Evolutionary conservation across 2,113 vertebrate species (phyloP).

Genomic region (Pionites leucogaster): DNA sequence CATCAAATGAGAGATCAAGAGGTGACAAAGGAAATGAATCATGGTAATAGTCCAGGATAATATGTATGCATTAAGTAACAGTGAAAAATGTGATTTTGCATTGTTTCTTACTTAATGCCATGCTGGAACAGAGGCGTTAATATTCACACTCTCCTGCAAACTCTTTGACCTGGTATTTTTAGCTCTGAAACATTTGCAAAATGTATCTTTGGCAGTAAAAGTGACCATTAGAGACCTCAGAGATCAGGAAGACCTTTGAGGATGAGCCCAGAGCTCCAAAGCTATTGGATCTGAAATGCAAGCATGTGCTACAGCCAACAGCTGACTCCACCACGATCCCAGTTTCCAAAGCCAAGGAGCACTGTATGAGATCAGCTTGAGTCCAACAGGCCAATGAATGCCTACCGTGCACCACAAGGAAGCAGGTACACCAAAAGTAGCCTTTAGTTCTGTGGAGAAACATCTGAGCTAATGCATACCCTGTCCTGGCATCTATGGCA

Average conservation of each 20-base stretch:
- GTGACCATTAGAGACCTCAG: neutral
- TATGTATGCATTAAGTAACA: neutral
- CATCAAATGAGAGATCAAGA: slow-evolving; percentile 15
- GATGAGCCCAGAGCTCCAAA: neutral
- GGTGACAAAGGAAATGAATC: neutral
- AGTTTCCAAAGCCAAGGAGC: neutral
- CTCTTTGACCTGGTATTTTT: neutral
- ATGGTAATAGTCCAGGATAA: neutral
- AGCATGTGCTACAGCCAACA: neutral
- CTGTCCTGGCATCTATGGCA: neutral
- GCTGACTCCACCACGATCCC: neutral
- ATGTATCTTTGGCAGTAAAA: neutral
- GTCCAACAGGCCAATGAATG: neutral
- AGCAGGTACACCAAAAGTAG: neutral
- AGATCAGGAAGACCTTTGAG: neutral
- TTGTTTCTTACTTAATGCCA: neutral
- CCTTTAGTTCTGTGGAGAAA: neutral
- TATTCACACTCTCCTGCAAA: neutral
- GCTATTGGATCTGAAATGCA: neutral
- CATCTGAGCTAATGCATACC: accelerated
- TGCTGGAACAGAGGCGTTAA: neutral
- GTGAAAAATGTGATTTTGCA: neutral
- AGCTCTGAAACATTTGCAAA: neutral
- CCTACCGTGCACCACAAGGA: neutral
- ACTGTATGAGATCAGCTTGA: neutral